Evolutionary conservation across 2,797 vertebrate genomes (phyloP), one percentile per base, ranked within the genome.

Genomic region (Rhabdophis nuchalis): DNA sequence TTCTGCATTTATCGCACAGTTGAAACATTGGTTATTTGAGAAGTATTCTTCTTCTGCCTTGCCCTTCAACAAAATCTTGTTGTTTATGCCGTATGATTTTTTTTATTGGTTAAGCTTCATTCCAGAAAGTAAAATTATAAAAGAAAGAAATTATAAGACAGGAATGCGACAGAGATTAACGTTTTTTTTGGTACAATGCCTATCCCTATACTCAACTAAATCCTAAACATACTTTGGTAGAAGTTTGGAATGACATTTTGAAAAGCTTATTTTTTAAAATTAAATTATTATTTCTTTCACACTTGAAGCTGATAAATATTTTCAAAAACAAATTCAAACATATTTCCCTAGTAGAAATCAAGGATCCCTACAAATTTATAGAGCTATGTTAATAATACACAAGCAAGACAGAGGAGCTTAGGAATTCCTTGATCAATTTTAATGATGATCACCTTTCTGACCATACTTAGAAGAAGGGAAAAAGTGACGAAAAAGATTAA

Each of bases 341-440:
- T 13, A 46, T 50, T 88, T 27, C 8, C 56, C 50, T 72, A 87
- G 68, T 86, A 56, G 57, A 5, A 92, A 25, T 11, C 36, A 58
- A 72, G 23, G 25, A 92, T 27, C 12, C 6, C 61, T 56, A 56
- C 27, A 50, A 89, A 92, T 64, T 32, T 46, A 86, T 41, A 50
- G 14, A 14, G n/a, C 6, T 72, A 46, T 29, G 13, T 32, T 86
- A 61, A 29, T 32, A 54, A 56, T 60, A 29, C 23, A 25, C n/a
- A 4, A 32, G 50, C 27, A 6, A 61, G 56, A 85, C 18, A 25
- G 53, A 77, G 23, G 41, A 90, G 10, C 12, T n/a, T 85, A 18
- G 18, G 46, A 93, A 88, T 87, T 11, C 72, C 0, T 0, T 91
- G 36, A 41, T 93, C 29, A 9, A 12, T 93, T 95, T 96, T 89